Evolutionary conservation across 2,888 invertebrate species (phyloP).

Genomic region (Ochropleura leucogaster): DNA sequence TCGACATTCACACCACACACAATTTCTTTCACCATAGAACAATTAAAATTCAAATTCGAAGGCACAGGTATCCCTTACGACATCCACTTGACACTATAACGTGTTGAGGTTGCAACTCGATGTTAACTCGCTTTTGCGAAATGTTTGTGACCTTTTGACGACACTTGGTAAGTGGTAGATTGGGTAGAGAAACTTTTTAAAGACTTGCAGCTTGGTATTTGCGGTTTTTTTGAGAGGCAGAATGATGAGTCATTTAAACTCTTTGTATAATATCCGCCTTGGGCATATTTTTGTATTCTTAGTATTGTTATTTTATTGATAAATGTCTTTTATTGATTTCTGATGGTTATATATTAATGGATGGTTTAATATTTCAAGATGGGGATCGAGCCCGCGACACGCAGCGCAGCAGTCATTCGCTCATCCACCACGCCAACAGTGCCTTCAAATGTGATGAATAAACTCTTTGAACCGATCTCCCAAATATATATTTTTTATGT

Average conservation of each 20-base stretch:
- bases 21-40: conserved; percentile 57
- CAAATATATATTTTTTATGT: too few relatives aligned
- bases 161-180: conserved; percentile 12
- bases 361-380: too few relatives aligned
- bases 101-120: conserved; percentile 41
- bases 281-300: not conserved
- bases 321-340: too few relatives aligned
- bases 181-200: conserved; percentile 11
- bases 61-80: conserved; percentile 47
- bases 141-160: conserved; percentile 52
- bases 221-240: conserved; percentile 8
- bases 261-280: not conserved
- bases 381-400: too few relatives aligned
- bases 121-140: conserved; percentile 57
- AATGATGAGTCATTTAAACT: not conserved
- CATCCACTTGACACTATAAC: conserved; percentile 59
- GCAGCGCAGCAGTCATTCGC: too few relatives aligned
- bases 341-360: too few relatives aligned
- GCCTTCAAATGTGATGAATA: too few relatives aligned
- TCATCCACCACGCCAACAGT: too few relatives aligned
- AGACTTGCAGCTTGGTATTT: conserved; percentile 20
- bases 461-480: too few relatives aligned
- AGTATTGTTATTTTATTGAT: not conserved
- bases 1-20: conserved; percentile 33
- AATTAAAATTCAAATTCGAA: conserved; percentile 62